Conservation (phyloP, 2,888 invertebrate genomes). For the Meiosimyza platycephala region DNA sequence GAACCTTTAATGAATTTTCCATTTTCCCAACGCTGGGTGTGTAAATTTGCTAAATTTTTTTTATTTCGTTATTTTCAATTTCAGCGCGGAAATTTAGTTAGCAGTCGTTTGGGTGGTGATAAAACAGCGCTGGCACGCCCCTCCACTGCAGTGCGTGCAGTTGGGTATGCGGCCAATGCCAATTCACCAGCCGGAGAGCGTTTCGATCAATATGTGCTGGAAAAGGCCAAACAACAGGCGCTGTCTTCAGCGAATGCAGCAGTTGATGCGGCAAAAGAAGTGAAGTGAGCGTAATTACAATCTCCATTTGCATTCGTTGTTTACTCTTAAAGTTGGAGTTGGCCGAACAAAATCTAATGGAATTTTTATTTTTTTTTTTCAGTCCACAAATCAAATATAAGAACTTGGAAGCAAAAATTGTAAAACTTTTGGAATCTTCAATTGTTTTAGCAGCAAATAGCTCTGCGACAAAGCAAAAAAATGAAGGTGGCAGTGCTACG, state of each 20-base stretch:
- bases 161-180: slow-evolving; percentile 86
- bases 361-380: slow-evolving; percentile 45
- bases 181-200: slow-evolving; percentile 67
- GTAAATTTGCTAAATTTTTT: slow-evolving; percentile 10
- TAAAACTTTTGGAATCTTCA: slow-evolving; percentile 90
- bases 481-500: slow-evolving; percentile 6
- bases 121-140: slow-evolving; percentile 73
- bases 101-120: slow-evolving; percentile 60
- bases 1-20: background rate
- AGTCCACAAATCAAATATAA: slow-evolving; percentile 94
- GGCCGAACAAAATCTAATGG: too few species aligned
- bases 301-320: background rate
- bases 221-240: slow-evolving; percentile 63
- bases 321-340: slow-evolving; percentile 31
- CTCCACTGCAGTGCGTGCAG: slow-evolving; percentile 96
- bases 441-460: slow-evolving; percentile 69
- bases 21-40: background rate
- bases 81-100: slow-evolving; percentile 63
- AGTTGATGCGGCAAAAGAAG: slow-evolving; percentile 75
- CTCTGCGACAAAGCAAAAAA: slow-evolving; percentile 14
- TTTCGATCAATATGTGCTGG: slow-evolving; percentile 81
- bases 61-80: slow-evolving; percentile 6
- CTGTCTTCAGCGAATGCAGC: slow-evolving; percentile 57
- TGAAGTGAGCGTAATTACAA: slow-evolving; percentile 52
- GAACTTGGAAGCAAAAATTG: slow-evolving; percentile 88